Evolutionary conservation across 2,113 vertebrate genomes (phyloP), one percentile per base, ranked within the genome.

Genomic region (Choloepus hoffmanni): DNA sequence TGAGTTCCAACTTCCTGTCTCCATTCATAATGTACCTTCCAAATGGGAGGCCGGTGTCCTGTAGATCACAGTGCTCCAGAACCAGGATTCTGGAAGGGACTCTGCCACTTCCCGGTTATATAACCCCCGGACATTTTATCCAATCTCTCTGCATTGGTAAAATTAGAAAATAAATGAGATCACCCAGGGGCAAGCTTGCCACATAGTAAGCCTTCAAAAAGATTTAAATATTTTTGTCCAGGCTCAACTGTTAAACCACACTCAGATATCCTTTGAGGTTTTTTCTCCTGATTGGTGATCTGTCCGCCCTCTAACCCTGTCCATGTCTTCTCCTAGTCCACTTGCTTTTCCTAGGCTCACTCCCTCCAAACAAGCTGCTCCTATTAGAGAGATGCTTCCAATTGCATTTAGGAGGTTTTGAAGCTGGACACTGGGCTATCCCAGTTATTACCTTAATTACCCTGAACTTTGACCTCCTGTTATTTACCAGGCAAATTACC

Each of bases 71-170:
- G 12, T 19, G 24, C 83, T 83, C 91, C 45, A 89, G 94, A 93
- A 93, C 93, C 58, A 85, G 30, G 68, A 92, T 85, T 89, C 94
- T 92, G 95, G 93, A 14, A 83, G 95, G 86, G 96, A 81, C 1
- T 6, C 86, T 0, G 93, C 97, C 95, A 95, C 82, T 92, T 95
- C 96, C 91, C 55, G n/a, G 86, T 97, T 97, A 95, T 93, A 96
- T 94, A 95, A 96, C 21, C 79, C 79, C 79, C 63, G 50, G 81
- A 18, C 76, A 87, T 55, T 68, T 85, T 7, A 63, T 74, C 86
- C 85, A 74, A 74, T 85, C 90, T 92, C 85, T 85, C 82, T 78
- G 43, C 85, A 33, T 91, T 82, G 73, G 82, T 94, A 60, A 92
- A 85, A 33, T 30, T 70, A 48, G 86, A 53, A 96, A 94, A 92